Evolutionary conservation across 2,797 vertebrate species (phyloP).

Genomic region (Schizothorax lantsangensis): DNA sequence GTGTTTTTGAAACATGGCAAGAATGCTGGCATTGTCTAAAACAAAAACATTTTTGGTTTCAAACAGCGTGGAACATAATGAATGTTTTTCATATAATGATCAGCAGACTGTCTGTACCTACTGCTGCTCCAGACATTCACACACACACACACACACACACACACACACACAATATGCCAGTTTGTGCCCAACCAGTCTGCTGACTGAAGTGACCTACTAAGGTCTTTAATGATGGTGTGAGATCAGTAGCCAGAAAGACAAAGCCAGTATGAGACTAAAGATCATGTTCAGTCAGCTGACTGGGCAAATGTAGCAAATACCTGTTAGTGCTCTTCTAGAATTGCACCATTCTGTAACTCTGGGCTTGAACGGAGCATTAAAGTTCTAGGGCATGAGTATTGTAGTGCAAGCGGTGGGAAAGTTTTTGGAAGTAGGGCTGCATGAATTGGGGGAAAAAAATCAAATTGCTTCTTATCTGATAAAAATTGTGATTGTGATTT

Average conservation of each 20-base stretch:
- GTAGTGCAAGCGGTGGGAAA: background rate
- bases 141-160: background rate
- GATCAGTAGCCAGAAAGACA: conserved; percentile 31
- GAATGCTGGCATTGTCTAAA: conserved; percentile 36
- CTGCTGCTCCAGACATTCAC: conserved; percentile 23
- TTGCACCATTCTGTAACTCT: background rate
- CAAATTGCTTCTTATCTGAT: no score
- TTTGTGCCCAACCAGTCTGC: conserved; percentile 16
- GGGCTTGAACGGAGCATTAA: background rate
- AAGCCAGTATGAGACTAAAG: conserved; percentile 25
- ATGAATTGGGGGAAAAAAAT: no score
- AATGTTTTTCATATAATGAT: conserved; percentile 32
- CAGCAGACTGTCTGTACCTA: conserved; percentile 34
- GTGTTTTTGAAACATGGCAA: conserved; percentile 48
- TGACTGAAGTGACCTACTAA: conserved; percentile 30
- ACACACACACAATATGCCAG: background rate
- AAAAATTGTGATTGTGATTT: no score
- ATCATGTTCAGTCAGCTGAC: conserved; percentile 29
- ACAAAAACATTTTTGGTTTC: conserved; percentile 50
- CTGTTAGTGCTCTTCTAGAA: background rate
- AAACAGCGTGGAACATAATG: conserved; percentile 43
- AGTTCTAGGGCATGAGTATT: background rate
- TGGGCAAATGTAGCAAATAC: conserved; percentile 14
- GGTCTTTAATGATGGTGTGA: conserved; percentile 14
- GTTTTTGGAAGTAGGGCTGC: no score